Conservation (phyloP, 2,113 vertebrate species). For the Lota lota region DNA sequence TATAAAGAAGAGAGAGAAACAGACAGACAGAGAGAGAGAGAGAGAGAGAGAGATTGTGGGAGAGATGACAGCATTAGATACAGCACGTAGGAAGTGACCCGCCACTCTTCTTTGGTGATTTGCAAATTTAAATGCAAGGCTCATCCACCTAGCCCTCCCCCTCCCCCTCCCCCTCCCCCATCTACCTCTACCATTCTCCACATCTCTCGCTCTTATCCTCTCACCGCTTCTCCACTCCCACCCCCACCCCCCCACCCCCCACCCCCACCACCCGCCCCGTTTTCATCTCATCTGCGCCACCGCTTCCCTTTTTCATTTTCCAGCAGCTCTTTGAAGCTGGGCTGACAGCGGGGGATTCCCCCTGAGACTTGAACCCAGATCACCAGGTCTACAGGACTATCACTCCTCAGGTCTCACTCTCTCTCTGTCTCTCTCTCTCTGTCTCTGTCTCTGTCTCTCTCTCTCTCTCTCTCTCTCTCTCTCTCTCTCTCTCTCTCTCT, state of each 20-base stretch:
- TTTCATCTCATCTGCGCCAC: constrained; percentile 51
- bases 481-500: not conserved
- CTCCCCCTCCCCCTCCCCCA: constrained; percentile 30
- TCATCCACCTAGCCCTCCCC: constrained; percentile 41
- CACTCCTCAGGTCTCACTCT: constrained; percentile 39
- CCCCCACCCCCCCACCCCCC: constrained; percentile 15
- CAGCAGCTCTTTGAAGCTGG: constrained; percentile 60
- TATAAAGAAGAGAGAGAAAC: constrained; percentile 12
- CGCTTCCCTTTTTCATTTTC: constrained; percentile 64
- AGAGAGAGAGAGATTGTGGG: constrained; percentile 30
- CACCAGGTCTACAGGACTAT: constrained; percentile 44
- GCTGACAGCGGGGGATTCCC: constrained; percentile 38
- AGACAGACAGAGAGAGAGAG: not conserved
- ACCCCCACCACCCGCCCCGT: constrained; percentile 16
- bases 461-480: not conserved
- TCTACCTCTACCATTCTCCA: constrained; percentile 10
- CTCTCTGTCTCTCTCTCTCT: constrained; percentile 1
- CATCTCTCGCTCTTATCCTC: constrained; percentile 10
- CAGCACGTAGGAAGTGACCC: constrained; percentile 51
- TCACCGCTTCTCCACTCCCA: constrained; percentile 2
- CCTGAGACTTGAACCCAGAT: constrained; percentile 47
- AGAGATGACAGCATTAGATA: constrained; percentile 50
- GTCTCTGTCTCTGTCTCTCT: constrained; percentile 8
- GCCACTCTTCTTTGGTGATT: constrained; percentile 55
- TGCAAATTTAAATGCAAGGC: constrained; percentile 65